Evolutionary conservation across 2,797 vertebrate genomes (phyloP).

Genomic region (Ctenosaura bakeri): DNA sequence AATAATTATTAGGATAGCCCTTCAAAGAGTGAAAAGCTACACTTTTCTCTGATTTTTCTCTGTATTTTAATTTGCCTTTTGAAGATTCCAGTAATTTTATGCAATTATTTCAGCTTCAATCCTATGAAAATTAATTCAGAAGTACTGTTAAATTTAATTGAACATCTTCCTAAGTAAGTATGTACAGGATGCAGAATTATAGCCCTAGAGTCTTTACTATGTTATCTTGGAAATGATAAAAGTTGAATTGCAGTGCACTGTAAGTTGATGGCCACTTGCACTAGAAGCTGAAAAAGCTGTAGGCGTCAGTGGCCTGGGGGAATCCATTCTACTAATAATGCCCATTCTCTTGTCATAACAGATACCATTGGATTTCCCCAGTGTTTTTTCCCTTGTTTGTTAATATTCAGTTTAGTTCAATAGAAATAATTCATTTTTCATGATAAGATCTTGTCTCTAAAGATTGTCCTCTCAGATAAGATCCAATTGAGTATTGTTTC

Average conservation of each 20-base stretch:
- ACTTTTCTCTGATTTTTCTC: background rate
- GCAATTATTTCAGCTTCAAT: background rate
- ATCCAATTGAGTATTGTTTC: background rate
- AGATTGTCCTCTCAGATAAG: too few relatives aligned
- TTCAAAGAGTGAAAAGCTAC: background rate
- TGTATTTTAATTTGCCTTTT: background rate
- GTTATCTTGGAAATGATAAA: background rate
- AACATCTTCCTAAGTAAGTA: background rate
- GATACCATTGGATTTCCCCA: background rate
- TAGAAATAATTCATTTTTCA: background rate
- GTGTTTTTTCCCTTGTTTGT: background rate
- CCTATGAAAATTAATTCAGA: background rate
- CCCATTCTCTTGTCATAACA: background rate
- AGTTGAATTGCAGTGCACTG: background rate
- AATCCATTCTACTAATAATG: background rate
- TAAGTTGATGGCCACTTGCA: background rate
- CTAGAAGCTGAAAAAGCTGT: background rate
- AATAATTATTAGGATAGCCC: background rate
- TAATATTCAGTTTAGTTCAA: background rate
- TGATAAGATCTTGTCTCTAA: background rate
- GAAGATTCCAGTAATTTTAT: conserved; percentile 18
- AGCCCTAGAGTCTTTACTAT: background rate
- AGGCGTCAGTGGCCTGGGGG: background rate
- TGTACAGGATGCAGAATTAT: background rate
- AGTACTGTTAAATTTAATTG: background rate